Percentiles rank a stretch among this genome's conserved stretches.
phyloP scores from a whole-genome alignment of 2,888 invertebrate genomes.

The Octodonta nipae region DNA sequence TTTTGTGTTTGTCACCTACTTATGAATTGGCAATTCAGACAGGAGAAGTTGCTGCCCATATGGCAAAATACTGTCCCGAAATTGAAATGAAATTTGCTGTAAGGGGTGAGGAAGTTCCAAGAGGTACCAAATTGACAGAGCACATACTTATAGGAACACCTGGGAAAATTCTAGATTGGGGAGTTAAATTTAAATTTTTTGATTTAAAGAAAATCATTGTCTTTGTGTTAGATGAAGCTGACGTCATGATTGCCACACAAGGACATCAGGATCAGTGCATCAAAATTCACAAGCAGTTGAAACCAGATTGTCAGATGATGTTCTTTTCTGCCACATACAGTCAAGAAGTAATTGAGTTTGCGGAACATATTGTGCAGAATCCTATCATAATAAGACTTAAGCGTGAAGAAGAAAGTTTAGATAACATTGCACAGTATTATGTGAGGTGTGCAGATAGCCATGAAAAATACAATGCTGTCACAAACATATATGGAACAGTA shows the following conservation, averaged over 20 bases:
- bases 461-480: constrained; percentile 84
- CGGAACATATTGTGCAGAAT: constrained; percentile 82
- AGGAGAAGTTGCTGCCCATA: constrained; percentile 89
- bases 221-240: constrained; percentile 98
- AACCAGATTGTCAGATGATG: constrained; percentile 84
- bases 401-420: constrained; percentile 86
- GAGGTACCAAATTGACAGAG: constrained; percentile 60
- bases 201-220: constrained; percentile 75
- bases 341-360: constrained; percentile 88
- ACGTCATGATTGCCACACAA: constrained; percentile 97
- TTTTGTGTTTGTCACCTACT: constrained; percentile 90
- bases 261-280: constrained; percentile 96
- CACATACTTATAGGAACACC: constrained; percentile 97
- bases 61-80: constrained; percentile 86
- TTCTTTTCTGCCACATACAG: constrained; percentile 98
- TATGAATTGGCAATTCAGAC: constrained; percentile 96
- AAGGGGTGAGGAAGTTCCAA: constrained; percentile 75
- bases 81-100: constrained; percentile 86
- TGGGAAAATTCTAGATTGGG: constrained; percentile 93
- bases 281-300: constrained; percentile 74
- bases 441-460: constrained; percentile 71
- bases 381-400: constrained; percentile 76
- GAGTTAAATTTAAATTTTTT: constrained; percentile 69
- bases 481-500: constrained; percentile 90
- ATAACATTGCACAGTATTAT: constrained; percentile 94